Evolutionary conservation across 2,113 vertebrate genomes (phyloP), one percentile per base, ranked within the genome.

Genomic region (Phoxinus phoxinus): DNA sequence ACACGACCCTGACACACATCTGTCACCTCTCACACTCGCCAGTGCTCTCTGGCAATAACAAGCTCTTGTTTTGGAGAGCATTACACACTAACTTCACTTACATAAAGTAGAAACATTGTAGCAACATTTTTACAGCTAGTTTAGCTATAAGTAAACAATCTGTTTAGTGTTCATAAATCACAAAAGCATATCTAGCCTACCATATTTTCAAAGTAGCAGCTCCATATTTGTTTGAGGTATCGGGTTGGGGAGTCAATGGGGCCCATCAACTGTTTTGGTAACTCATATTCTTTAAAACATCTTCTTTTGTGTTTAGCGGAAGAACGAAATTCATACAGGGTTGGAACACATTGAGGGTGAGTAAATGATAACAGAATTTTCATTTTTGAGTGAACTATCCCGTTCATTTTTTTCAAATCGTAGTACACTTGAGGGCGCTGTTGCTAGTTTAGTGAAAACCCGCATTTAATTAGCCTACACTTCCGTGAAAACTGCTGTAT

Each of bases 1-100:
- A 78, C 82, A 85, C 35, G 30, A 58, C 82, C 85, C 71, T 78
- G 88, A 86, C 77, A 85, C 69, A 77, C 63, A 85, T 82, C 61
- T 87, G 83, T 87, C 44, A 78, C 65, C 32, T 48, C 78, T 89
- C 12, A 48, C 78, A 85, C 35, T 30, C n/a, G 21, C 30, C 1
- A 35, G 23, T 17, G 61, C n/a, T 75, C 73, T 46, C 73, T 8
- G 1, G 51, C 30, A 19, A 78, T 37, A 85, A 78, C 41, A 85
- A 37, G 7, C 41, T 58, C 23, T 73, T n/a, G 23, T 75, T 75
- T 75, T 74, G 3, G 5, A 30, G 4, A 19, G 63, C 4, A 19
- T 32, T 32, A 67, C 63, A 30, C 15, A 67, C 15, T 6, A 69
- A 69, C 17, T 56, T 56, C 53, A 69, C 30, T 35, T 10, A 12